Base-by-base conservation (phyloP, 2,113 vertebrate genomes). In the Aptenodytes forsteri region DNA sequence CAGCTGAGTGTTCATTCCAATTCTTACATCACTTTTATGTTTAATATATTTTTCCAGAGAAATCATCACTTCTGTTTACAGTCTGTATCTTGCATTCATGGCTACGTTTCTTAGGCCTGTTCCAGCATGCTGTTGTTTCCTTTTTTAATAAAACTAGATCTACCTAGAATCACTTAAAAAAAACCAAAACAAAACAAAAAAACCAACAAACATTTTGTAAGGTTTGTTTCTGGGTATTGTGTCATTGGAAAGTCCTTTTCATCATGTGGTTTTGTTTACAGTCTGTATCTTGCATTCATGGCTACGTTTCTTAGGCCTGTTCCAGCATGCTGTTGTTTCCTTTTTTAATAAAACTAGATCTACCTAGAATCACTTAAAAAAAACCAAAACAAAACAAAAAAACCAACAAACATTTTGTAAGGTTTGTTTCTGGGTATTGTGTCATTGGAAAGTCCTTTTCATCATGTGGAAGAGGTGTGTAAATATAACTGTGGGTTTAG, bases 21-120 rank as follows among this genome's bases (percentile, higher is more conserved):
- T 93, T 93, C 95, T 95, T 92, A 70, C 64, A 55, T 96, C 71
- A 80, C 65, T 90, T 88, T 58, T 34, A 69, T 42, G 42, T 91
- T 90, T 66, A n/a, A 91, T 81, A 29, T 25, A 30, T 71, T 93
- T 89, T 95, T 95, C 84, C 91, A 82, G 64, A 78, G 64, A 44
- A 87, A 58, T 22, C 25, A 42, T 73, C 13, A 7, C 54, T 90
- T 89, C n/a, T 78, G 47, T 92, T 93, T 90, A 69, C 67, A 46
- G 36, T 50, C 61, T 42, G 44, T 50, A 7, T 89, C 78, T 73
- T 54, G 82, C 29, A n/a, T 80, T 94, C 52, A 6, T 55, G 47
- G 87, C 46, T 93, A 2, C 5, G 5, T 77, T 94, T 77, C 46
- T 87, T 72, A 75, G 36, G 32, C 56, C 47, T 69, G 21, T 91